phyloP scores from a whole-genome alignment of 2,797 vertebrate genomes.

The Arrhamphus sclerolepis region DNA sequence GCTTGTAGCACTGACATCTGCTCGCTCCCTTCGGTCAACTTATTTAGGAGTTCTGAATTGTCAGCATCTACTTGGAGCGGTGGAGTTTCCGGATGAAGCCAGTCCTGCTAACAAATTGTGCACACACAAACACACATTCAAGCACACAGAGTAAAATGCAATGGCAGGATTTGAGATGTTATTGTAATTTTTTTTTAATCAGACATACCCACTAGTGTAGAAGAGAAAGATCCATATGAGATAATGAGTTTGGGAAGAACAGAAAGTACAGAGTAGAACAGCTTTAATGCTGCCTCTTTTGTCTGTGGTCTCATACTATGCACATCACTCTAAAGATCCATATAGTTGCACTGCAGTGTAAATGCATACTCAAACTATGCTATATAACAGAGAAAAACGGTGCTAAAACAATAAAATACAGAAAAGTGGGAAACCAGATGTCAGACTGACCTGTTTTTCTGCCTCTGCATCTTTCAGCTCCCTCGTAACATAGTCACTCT shows the following conservation, averaged over 20 bases:
- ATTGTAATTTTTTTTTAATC: background rate
- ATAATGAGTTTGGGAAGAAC: constrained; percentile 13
- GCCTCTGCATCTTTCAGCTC: constrained; percentile 69
- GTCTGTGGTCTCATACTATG: constrained; percentile 13
- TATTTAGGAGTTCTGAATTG: constrained; percentile 80
- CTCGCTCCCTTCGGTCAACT: constrained; percentile 83
- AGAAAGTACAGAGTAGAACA: constrained; percentile 15
- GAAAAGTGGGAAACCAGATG: background rate
- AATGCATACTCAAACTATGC: background rate
- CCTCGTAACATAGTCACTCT: constrained; percentile 64
- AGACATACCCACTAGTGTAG: background rate
- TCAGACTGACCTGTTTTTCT: constrained; percentile 69
- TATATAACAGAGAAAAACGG: too few relatives aligned
- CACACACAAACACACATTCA: constrained; percentile 10
- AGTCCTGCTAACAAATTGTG: constrained; percentile 67
- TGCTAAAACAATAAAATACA: background rate
- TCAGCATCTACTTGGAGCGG: constrained; percentile 49
- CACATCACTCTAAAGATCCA: background rate
- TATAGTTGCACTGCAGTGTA: background rate
- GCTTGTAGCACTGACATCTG: constrained; percentile 87
- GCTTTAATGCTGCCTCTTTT: constrained; percentile 10
- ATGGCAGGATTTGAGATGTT: constrained; percentile 10
- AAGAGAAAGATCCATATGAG: background rate
- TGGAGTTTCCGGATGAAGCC: constrained; percentile 64
- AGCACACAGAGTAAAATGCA: constrained; percentile 23